phyloP scores from a whole-genome alignment of 2,888 invertebrate species.

The Phorcus lineatus region DNA sequence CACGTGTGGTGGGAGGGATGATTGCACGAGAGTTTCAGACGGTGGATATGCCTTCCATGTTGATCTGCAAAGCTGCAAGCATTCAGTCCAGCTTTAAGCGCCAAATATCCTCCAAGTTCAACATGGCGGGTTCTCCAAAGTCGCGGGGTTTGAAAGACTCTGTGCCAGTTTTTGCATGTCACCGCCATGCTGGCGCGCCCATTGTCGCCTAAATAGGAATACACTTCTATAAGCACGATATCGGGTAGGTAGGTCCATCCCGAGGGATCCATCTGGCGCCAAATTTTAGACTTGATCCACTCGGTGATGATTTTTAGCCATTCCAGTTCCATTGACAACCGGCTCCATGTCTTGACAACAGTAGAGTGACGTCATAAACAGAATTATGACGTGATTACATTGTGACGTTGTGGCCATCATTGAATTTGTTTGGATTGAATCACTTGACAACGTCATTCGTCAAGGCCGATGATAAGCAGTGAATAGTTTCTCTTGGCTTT shows the following conservation, averaged over 20 bases:
- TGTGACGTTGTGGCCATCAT: background rate
- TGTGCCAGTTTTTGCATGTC: conserved; percentile 40
- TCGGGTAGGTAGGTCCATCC: conserved; percentile 36
- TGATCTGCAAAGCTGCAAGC: conserved; percentile 54
- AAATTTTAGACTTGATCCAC: background rate
- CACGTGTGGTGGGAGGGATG: conserved; percentile 61
- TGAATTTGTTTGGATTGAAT: background rate
- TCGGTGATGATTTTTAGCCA: conserved; percentile 1
- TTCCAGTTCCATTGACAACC: conserved; percentile 16
- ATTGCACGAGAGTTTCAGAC: conserved; percentile 56
- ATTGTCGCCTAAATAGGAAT: conserved; percentile 31
- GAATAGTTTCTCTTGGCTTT: too few species aligned
- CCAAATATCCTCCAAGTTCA: conserved; percentile 56
- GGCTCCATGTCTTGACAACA: background rate
- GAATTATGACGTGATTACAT: background rate
- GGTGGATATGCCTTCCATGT: conserved; percentile 52
- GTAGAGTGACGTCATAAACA: background rate
- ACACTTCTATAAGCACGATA: conserved; percentile 35
- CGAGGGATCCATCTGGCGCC: conserved; percentile 26
- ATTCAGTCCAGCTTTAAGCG: conserved; percentile 40
- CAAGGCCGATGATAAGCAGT: too few species aligned
- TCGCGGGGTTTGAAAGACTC: conserved; percentile 31
- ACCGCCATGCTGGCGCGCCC: conserved; percentile 38
- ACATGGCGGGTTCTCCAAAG: conserved; percentile 45
- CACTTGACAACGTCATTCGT: too few species aligned